Evolutionary conservation across 2,113 vertebrate genomes (phyloP).

Genomic region (Thamnophis sirtalis): DNA sequence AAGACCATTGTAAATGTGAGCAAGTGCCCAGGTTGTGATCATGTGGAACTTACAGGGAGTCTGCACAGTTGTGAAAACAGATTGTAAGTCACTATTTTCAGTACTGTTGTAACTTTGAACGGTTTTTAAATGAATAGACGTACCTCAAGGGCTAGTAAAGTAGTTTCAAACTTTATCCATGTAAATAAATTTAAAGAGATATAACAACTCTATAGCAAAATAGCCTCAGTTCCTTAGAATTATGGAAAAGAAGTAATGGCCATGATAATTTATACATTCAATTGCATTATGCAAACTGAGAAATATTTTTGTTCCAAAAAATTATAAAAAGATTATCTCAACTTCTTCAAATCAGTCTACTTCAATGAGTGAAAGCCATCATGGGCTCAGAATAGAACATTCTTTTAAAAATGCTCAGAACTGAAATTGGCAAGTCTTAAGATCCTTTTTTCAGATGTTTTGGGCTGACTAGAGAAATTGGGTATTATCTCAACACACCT

Average conservation of each 20-base stretch:
- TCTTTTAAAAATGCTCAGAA: background rate
- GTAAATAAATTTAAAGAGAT: background rate
- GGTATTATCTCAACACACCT: background rate
- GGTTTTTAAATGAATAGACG: background rate
- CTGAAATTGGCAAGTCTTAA: background rate
- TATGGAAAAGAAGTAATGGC: background rate
- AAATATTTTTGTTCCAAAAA: background rate
- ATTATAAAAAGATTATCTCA: background rate
- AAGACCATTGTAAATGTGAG: background rate
- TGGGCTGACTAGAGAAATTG: background rate
- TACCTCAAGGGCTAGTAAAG: background rate
- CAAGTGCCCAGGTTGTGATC: background rate
- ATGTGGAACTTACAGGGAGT: background rate
- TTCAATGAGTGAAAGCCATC: background rate
- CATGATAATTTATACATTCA: background rate
- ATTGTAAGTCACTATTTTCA: background rate
- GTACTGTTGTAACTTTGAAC: background rate
- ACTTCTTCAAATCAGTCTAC: background rate
- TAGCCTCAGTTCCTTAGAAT: background rate
- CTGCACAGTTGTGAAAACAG: background rate
- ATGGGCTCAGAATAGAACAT: background rate
- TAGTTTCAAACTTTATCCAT: background rate
- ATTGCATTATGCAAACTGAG: too few relatives aligned
- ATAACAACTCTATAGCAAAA: slow-evolving; percentile 1
- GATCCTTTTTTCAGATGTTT: background rate